These are phyloP conservation scores for Aspidapion aeneum DNA, from an alignment of 2,888 invertebrate genomes.

Conservation along the genomic window DNA sequence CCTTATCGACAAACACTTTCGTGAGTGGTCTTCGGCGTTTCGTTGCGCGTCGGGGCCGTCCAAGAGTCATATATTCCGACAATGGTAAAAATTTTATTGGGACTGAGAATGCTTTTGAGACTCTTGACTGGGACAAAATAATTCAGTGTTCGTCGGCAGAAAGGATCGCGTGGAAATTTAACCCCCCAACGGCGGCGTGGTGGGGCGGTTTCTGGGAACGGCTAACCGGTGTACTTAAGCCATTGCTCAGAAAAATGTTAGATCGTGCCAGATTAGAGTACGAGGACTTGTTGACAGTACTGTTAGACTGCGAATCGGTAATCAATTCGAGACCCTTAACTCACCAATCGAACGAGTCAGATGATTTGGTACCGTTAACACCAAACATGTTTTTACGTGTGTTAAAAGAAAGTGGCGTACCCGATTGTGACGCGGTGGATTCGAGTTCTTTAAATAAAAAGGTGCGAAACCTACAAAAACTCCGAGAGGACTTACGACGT, in stretches of 20 bases:
- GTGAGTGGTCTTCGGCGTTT: conserved; percentile 38
- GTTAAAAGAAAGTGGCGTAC: conserved; percentile 20
- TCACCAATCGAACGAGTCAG: conserved; percentile 20
- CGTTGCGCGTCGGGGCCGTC: conserved; percentile 36
- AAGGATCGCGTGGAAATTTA: conserved; percentile 39
- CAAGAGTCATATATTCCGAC: conserved; percentile 38
- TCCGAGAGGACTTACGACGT: conserved; percentile 27
- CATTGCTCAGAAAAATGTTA: conserved; percentile 37
- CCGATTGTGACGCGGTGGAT: conserved; percentile 27
- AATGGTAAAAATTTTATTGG: conserved; percentile 44
- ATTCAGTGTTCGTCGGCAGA: conserved; percentile 18
- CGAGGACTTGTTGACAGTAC: conserved; percentile 32
- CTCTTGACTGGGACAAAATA: conserved; percentile 33
- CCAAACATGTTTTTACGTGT: conserved; percentile 34
- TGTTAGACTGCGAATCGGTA: conserved; percentile 36
- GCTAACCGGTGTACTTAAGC: conserved; percentile 42
- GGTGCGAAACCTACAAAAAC: conserved; percentile 23
- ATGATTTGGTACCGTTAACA: conserved; percentile 24
- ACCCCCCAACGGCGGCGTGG: conserved; percentile 44
- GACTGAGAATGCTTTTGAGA: conserved; percentile 29
- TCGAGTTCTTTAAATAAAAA: conserved; percentile 18
- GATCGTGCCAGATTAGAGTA: conserved; percentile 33
- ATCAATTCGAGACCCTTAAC: conserved; percentile 37
- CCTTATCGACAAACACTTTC: conserved; percentile 35
- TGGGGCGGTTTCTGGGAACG: conserved; percentile 48